phyloP scores from a whole-genome alignment of 2,888 invertebrate species.

The Rhorus exstirpatorius region DNA sequence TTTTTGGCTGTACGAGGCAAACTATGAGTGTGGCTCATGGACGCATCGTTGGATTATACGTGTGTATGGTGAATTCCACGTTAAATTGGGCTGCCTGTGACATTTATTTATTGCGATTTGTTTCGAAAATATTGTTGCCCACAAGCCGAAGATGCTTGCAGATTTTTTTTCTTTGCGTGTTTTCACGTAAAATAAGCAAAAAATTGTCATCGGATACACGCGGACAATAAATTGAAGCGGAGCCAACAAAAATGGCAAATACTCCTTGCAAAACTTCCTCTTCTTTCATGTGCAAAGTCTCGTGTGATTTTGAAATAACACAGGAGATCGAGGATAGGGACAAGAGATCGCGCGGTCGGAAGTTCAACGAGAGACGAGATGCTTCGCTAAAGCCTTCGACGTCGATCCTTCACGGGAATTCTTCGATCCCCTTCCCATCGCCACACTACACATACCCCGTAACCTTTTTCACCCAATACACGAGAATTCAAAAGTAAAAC shows the following conservation, averaged over 20 bases:
- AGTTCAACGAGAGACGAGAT: conserved; percentile 55
- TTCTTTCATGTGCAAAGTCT: conserved; percentile 33
- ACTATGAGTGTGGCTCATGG: neutral
- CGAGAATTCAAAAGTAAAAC: conserved; percentile 16
- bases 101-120: no score
- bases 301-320: neutral
- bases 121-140: no score
- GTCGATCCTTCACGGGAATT: conserved; percentile 3
- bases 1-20: conserved; percentile 9
- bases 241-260: neutral
- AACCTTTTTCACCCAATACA: neutral
- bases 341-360: conserved; percentile 51
- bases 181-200: no score
- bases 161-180: no score
- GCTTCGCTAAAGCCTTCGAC: conserved; percentile 38
- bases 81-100: no score
- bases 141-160: no score
- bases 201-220: no score
- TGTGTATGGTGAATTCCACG: no score
- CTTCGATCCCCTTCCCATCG: neutral
- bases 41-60: conserved; percentile 19
- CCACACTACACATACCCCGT: no score
- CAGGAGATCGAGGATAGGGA: neutral
- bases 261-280: neutral
- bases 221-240: no score